Evolutionary conservation across 92 coral and sea anemone species (phyloP).

Genomic region (Bergia sp.): DNA sequence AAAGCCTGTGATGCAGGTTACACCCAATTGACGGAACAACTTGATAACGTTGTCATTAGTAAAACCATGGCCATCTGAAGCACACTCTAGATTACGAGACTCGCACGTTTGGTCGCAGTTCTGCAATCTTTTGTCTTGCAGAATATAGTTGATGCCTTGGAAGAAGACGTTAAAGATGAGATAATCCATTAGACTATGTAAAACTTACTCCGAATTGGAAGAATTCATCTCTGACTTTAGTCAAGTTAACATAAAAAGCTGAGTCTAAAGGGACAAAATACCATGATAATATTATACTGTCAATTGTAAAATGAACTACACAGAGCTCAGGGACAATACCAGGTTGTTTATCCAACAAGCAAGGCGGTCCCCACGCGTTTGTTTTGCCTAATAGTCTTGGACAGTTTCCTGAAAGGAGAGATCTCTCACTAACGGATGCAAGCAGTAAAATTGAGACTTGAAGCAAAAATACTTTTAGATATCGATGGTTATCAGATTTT

Average conservation of each 20-base stretch:
- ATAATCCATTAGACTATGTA: neutral
- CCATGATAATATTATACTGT: neutral
- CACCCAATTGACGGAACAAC: conserved; percentile 38
- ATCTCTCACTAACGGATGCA: no score
- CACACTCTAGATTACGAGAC: conserved; percentile 35
- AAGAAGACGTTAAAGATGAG: neutral
- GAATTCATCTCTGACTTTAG: neutral
- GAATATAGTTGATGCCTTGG: conserved; percentile 32
- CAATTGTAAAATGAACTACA: no score
- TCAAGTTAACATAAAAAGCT: neutral
- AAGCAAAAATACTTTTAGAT: no score
- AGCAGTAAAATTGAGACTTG: no score
- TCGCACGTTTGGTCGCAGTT: conserved; percentile 29
- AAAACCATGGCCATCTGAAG: conserved; percentile 16
- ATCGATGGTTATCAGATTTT: no score
- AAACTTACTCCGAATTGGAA: no score
- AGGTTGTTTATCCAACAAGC: no score
- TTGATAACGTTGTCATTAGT: conserved; percentile 14
- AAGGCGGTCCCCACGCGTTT: no score
- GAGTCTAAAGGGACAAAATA: neutral
- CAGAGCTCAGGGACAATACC: no score
- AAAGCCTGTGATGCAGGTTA: conserved; percentile 22
- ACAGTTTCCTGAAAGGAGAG: no score
- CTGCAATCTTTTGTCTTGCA: conserved; percentile 10
- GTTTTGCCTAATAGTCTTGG: no score